Percentiles rank a stretch among this genome's conserved stretches.
These are phyloP conservation scores for Zootoca vivipara DNA, from an alignment of 2,113 vertebrate genomes.

Conservation along the genomic window DNA sequence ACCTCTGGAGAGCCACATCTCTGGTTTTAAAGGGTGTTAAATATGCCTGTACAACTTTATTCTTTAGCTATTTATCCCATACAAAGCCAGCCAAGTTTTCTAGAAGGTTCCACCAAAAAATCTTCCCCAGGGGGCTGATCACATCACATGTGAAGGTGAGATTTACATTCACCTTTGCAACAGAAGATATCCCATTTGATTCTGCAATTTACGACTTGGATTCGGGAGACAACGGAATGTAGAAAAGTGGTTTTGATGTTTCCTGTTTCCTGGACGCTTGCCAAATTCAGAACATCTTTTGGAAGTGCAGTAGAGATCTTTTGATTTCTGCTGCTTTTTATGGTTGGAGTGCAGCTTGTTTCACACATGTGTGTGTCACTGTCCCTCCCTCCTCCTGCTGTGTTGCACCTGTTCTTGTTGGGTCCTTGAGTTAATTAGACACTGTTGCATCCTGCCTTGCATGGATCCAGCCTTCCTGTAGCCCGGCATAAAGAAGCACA, in stretches of 20 bases:
- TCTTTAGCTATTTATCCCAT: neutral
- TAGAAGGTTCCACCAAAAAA: neutral
- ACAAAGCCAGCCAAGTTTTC: neutral
- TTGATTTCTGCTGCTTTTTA: neutral
- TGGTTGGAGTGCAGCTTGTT: neutral
- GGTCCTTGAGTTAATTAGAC: neutral
- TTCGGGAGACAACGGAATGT: neutral
- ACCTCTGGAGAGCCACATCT: too few species aligned
- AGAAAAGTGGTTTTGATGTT: neutral
- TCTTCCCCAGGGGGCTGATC: neutral
- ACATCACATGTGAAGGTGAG: neutral
- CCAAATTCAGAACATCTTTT: neutral
- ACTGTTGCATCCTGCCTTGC: neutral
- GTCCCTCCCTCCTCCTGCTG: neutral
- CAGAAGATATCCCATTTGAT: neutral
- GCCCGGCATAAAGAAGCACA: neutral
- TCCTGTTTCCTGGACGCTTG: neutral
- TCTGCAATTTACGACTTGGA: neutral
- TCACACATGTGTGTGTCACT: neutral
- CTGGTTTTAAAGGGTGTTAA: too few species aligned
- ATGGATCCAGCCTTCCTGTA: neutral
- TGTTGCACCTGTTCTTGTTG: neutral
- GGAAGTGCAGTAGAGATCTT: neutral
- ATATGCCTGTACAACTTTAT: too few species aligned
- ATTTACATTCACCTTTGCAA: neutral